Conservation (phyloP, 2,797 vertebrate genomes). For the Alcedo atthis region DNA sequence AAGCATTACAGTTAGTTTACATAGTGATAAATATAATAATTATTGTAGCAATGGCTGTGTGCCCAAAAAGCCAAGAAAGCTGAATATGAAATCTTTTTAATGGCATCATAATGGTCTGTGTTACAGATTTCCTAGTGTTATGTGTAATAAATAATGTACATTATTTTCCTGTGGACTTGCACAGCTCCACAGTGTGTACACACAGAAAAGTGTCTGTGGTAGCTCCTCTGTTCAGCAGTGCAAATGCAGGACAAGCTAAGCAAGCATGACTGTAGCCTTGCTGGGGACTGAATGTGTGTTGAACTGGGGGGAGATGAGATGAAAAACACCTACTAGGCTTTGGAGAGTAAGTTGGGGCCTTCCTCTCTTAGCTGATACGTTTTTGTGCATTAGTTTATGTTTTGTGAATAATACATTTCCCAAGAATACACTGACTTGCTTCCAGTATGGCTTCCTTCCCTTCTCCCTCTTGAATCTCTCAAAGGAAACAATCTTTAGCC, state of each 20-base stretch:
- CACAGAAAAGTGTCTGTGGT: background rate
- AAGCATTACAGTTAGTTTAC: conserved; percentile 77
- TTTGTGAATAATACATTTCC: conserved; percentile 4
- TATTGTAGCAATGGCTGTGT: conserved; percentile 67
- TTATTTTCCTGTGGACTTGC: conserved; percentile 64
- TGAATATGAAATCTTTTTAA: conserved; percentile 71
- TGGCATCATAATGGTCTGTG: conserved; percentile 70
- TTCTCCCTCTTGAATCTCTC: background rate
- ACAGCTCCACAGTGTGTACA: background rate
- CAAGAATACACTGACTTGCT: background rate
- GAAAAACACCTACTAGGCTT: background rate
- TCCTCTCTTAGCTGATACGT: accelerated
- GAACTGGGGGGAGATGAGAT: background rate
- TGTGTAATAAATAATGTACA: conserved; percentile 55
- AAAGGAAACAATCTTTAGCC: background rate
- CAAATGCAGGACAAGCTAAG: background rate
- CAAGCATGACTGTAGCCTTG: background rate
- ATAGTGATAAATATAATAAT: conserved; percentile 77
- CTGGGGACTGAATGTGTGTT: accelerated
- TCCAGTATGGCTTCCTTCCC: background rate
- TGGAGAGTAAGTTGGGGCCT: background rate
- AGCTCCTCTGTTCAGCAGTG: background rate
- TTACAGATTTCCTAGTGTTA: conserved; percentile 65
- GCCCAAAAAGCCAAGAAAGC: conserved; percentile 71
- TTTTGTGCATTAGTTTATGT: background rate